These are phyloP conservation scores for Chesias legatella DNA, from an alignment of 2,888 invertebrate species.

Conservation along the genomic window DNA sequence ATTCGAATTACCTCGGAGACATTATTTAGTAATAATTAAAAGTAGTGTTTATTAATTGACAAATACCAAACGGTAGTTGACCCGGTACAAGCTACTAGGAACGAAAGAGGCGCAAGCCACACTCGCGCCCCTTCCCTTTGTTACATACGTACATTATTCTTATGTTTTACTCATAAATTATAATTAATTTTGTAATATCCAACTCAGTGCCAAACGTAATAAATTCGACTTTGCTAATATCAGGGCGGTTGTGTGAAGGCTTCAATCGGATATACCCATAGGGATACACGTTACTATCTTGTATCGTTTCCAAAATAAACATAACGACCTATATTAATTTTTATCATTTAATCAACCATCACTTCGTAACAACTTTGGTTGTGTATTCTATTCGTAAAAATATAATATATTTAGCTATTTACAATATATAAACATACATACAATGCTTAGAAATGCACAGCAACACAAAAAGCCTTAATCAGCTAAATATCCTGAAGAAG, in stretches of 20 bases:
- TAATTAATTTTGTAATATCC: constrained; percentile 34
- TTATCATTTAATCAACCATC: constrained; percentile 80
- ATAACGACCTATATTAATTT: constrained; percentile 75
- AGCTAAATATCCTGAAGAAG: constrained; percentile 63
- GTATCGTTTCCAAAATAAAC: constrained; percentile 72
- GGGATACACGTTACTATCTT: constrained; percentile 56
- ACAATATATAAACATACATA: constrained; percentile 80
- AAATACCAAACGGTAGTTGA: constrained; percentile 58
- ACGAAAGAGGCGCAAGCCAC: constrained; percentile 60
- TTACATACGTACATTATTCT: constrained; percentile 40
- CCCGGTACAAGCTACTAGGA: constrained; percentile 70
- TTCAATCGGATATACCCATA: constrained; percentile 61
- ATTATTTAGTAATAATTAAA: constrained; percentile 54
- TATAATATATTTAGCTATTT: constrained; percentile 78
- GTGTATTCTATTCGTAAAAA: constrained; percentile 81
- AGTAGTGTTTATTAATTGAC: constrained; percentile 67
- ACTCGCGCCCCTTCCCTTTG: constrained; percentile 44
- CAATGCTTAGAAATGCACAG: constrained; percentile 81
- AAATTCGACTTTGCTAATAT: constrained; percentile 73
- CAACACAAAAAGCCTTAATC: constrained; percentile 76
- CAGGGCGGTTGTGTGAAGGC: constrained; percentile 75
- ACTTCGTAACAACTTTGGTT: constrained; percentile 82
- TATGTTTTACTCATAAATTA: constrained; percentile 29
- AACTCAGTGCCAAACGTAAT: constrained; percentile 65
- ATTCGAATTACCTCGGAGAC: constrained; percentile 53